Base-by-base conservation (phyloP, 2,113 vertebrate species). In the Bucco capensis region DNA sequence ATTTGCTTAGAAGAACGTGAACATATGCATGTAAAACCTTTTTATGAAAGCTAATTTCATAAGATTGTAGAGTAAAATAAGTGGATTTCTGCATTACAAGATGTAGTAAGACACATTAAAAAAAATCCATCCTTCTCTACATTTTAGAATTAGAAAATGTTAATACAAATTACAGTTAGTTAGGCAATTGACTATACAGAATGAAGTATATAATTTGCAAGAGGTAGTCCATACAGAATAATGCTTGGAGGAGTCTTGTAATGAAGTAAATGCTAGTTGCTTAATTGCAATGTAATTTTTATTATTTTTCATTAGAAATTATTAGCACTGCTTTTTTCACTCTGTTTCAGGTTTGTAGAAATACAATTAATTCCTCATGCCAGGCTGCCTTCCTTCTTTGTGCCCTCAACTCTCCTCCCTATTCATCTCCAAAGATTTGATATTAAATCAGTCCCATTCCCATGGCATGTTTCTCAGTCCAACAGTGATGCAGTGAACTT, bases 71-170 rank as follows among this genome's bases (percentile, higher is more conserved):
- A 44, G 24, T 65, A 31, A 85, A 81, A 46, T 61, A 44, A 53
- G 17, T 53, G 15, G 58, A 62, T 27, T 37, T 47, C 13, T 35
- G 10, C 11, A 19, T 75, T 58, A 47, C 3, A 38, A 58, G 50
- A 54, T 47, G 1, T 47, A 10, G 90, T 93, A 87, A 90, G 73
- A 81, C 84, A 76, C 47, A 40, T 10, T 33, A 46, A 71, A 38
- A 70, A 93, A 71, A 64, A 62, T 64, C 15, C 9, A 56, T 62
- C 22, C 44, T 86, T 28, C 49, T 13, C 30, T 33, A 9, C 5
- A 15, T 93, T 94, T 42, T 76, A 51, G 60, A 84, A 50, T 89
- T 94, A 88, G 42, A 76, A 89, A 93, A 93, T 83, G 25, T 82
- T 94, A n/a, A 33, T 79, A 60, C 8, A 89, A 82, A 84, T 82